Percentiles rank a stretch among this genome's conserved stretches.
Evolutionary conservation across 2,797 vertebrate species (phyloP).

Genomic region (Sphenopsis melanotis): DNA sequence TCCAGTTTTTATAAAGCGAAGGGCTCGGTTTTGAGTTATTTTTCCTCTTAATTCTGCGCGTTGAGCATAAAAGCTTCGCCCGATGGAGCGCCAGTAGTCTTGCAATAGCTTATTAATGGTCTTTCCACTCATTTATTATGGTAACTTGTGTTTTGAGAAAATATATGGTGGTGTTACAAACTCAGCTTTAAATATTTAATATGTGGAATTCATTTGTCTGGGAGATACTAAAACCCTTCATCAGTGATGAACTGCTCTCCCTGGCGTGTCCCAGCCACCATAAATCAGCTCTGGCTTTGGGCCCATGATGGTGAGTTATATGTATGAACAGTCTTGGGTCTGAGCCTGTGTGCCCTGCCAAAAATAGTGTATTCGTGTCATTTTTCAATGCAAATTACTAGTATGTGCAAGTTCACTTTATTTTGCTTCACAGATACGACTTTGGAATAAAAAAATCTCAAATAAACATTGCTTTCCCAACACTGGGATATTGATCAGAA

Average conservation of each 20-base stretch:
- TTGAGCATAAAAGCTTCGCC: neutral
- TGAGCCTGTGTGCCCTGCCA: neutral
- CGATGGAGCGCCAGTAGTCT: neutral
- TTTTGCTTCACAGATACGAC: neutral
- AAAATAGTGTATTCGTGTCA: neutral
- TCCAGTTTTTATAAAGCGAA: neutral
- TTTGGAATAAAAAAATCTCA: neutral
- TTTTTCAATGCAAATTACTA: neutral
- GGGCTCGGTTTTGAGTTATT: neutral
- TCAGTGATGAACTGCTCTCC: slow-evolving; percentile 25
- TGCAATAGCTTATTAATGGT: neutral
- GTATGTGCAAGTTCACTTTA: neutral
- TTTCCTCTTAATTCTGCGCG: neutral
- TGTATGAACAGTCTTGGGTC: neutral
- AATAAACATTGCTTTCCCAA: neutral
- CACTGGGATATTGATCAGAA: neutral
- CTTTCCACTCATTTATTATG: neutral
- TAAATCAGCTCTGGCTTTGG: slow-evolving; percentile 46
- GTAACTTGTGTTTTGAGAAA: slow-evolving; percentile 51
- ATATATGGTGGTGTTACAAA: slow-evolving; percentile 35
- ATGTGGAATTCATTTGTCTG: slow-evolving; percentile 48
- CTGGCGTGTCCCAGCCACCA: neutral
- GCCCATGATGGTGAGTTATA: neutral
- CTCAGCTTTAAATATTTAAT: slow-evolving; percentile 50
- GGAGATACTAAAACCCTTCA: slow-evolving; percentile 40